Base-by-base conservation (phyloP, 1,140 invertebrate species). In the Chironomus tepperi region DNA sequence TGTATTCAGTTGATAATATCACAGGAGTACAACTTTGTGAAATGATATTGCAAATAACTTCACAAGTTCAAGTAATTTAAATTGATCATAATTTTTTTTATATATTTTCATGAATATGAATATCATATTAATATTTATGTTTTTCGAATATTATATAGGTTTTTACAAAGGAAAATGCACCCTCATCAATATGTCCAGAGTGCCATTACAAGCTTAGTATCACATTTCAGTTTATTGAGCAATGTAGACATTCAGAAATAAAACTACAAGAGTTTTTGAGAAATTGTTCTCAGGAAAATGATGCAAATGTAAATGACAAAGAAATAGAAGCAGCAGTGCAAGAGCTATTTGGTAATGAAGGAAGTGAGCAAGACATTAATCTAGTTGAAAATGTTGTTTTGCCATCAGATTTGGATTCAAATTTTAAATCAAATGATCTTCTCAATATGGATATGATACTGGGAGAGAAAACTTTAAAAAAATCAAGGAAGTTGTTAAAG, bases 341-440 rank as follows among this genome's bases (percentile, higher is more conserved):
- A 70, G 65, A 70, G 12, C 18, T 70, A 19, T 70, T 70, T 70
- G 65, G 65, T 10, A 70, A 70, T 70, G 65, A 70, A 70, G 65
- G 65, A 70, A 70, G 16, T 70, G 65, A 21, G 18, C 65, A 70
- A 7, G 65, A 70, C 12, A 70, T 21, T 18, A 70, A 70, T 21
- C 18, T 70, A 21, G 15, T 18, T 18, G 15, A 15, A 19, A 70
- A 70, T 70, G 18, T 70, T 15, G 65, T 70, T 16, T 16, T 70
- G 8, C 7, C 16, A 8, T 18, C 15, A 18, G 65, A 18, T 21
- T 9, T 70, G 2, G 65, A 70, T 19, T 21, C 16, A 6, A 70
- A 70, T 21, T 8, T 70, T 0, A 70, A 70, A 70, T 70, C 65
- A 2, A 19, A 9, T 70, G 65, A 70, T 70, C 65, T 70, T 70